Evolutionary conservation across 2,888 invertebrate genomes (phyloP).

Genomic region (Mimumesa dahlbomi): DNA sequence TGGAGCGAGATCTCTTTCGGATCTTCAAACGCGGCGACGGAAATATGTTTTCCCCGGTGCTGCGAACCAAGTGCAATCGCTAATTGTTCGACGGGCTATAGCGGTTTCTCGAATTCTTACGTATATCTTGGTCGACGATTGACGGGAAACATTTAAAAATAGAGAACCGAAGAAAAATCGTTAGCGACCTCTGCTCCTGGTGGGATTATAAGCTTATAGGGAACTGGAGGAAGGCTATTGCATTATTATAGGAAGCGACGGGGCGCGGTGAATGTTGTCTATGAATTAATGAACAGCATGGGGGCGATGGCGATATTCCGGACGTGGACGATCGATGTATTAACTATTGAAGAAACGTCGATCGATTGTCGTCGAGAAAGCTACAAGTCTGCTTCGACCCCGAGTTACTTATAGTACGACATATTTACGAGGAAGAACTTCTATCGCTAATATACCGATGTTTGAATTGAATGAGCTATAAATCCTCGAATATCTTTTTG

Average conservation of each 20-base stretch:
- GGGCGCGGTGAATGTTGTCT: slow-evolving; percentile 35
- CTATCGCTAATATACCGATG: not conserved
- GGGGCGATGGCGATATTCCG: slow-evolving; percentile 25
- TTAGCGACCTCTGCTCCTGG: no score
- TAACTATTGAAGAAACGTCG: slow-evolving; percentile 31
- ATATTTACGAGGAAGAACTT: slow-evolving; percentile 25
- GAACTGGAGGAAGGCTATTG: slow-evolving; percentile 2
- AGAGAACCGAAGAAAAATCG: no score
- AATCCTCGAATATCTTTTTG: not conserved
- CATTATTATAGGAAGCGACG: slow-evolving; percentile 26
- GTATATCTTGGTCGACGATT: no score
- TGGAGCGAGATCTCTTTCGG: slow-evolving; percentile 60
- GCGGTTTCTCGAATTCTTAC: no score
- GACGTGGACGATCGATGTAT: slow-evolving; percentile 40
- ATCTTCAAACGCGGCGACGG: slow-evolving; percentile 21
- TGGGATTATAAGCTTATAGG: not conserved
- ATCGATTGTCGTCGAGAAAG: slow-evolving; percentile 48
- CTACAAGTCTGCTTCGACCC: slow-evolving; percentile 20
- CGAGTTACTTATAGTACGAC: slow-evolving; percentile 35
- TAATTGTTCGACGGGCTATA: no score
- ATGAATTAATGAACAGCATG: slow-evolving; percentile 56
- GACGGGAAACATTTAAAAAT: no score
- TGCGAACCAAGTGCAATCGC: not conserved
- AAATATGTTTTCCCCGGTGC: not conserved
- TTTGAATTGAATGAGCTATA: no score